phyloP scores from a whole-genome alignment of 2,797 vertebrate species.

The Pseudotriccus pelzelni region DNA sequence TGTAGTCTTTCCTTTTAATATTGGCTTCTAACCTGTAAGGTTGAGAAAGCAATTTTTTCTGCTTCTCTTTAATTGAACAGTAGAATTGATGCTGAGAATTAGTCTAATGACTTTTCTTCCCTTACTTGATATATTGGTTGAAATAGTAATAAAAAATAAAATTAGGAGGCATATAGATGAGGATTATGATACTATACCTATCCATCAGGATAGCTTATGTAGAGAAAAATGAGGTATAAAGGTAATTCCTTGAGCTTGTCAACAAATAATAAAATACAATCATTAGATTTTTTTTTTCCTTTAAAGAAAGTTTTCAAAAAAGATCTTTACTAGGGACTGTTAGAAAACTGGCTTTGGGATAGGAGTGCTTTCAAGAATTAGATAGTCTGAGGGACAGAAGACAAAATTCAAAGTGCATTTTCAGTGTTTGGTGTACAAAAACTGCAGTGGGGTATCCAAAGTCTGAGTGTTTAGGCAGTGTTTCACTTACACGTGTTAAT shows the following conservation, averaged over 20 bases:
- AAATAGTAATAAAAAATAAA: slow-evolving; percentile 59
- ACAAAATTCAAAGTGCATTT: neutral
- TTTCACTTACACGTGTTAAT: neutral
- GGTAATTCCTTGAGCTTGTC: slow-evolving; percentile 25
- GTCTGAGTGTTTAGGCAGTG: neutral
- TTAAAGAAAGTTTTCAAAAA: neutral
- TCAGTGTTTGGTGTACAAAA: neutral
- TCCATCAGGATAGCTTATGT: slow-evolving; percentile 16
- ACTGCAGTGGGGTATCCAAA: neutral
- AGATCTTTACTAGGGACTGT: neutral
- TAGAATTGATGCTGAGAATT: slow-evolving; percentile 57
- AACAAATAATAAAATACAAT: slow-evolving; percentile 30
- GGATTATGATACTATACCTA: slow-evolving; percentile 1
- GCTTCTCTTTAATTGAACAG: slow-evolving; percentile 52
- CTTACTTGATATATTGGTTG: slow-evolving; percentile 48
- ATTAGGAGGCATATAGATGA: slow-evolving; percentile 33
- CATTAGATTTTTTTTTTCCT: neutral
- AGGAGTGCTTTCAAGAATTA: neutral
- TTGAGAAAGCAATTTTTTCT: slow-evolving; percentile 55
- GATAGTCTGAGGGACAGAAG: neutral
- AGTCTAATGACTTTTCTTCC: slow-evolving; percentile 61
- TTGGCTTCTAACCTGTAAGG: slow-evolving; percentile 47
- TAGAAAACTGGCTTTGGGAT: neutral
- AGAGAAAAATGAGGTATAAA: slow-evolving; percentile 5
- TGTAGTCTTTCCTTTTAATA: slow-evolving; percentile 29